Percentiles rank a stretch among this genome's conserved stretches.
Evolutionary conservation across 2,888 invertebrate genomes (phyloP).

Genomic region (Beris chalybata): DNA sequence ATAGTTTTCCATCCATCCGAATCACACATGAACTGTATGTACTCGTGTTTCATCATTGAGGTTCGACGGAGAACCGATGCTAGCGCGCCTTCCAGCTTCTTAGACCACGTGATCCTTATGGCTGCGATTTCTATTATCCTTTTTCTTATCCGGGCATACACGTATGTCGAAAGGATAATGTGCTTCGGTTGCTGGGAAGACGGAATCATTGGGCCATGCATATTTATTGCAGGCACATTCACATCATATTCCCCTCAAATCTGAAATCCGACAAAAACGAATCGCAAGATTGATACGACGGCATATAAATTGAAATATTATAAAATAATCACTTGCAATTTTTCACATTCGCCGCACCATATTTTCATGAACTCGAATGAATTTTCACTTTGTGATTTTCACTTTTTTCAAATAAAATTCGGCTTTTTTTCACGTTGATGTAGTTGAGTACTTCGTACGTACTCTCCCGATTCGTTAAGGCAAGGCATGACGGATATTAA

Average conservation of each 20-base stretch:
- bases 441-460: background rate
- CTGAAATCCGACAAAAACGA: slow-evolving; percentile 16
- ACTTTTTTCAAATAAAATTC: background rate
- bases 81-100: background rate
- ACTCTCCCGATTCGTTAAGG: too few relatives aligned
- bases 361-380: slow-evolving; percentile 37
- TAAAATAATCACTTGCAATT: slow-evolving; percentile 37
- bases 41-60: too few relatives aligned
- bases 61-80: too few relatives aligned
- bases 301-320: slow-evolving; percentile 38
- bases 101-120: background rate
- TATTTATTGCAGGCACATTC: background rate
- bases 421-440: background rate
- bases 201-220: slow-evolving; percentile 1
- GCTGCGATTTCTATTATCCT: slow-evolving; percentile 34
- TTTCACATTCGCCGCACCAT: slow-evolving; percentile 35
- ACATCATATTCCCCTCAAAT: background rate
- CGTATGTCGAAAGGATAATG: too few relatives aligned
- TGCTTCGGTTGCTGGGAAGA: background rate
- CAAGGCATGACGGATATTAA: background rate
- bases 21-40: background rate
- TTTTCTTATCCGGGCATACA: slow-evolving; percentile 30
- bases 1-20: background rate
- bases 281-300: slow-evolving; percentile 34
- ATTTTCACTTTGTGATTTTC: slow-evolving; percentile 35